Percentiles rank a stretch among this genome's conserved stretches.
Evolutionary conservation across 2,888 invertebrate species (phyloP).

Genomic region (Labia minor): DNA sequence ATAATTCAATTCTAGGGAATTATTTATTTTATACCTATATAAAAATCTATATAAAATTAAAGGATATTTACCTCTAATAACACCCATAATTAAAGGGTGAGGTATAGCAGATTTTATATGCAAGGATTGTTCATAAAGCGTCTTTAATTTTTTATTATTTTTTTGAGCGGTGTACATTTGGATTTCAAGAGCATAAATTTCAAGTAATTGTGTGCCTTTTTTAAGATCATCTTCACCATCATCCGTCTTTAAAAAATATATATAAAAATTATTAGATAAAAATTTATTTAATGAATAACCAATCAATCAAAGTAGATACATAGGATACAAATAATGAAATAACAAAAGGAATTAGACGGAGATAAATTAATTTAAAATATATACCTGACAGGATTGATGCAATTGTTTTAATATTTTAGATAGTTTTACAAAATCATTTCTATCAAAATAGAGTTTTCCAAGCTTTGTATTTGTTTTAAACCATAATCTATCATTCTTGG

Average conservation of each 20-base stretch:
- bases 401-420: constrained; percentile 94
- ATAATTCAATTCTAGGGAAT: not conserved
- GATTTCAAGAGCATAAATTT: constrained; percentile 97
- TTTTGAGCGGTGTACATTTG: constrained; percentile 99
- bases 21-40: not conserved
- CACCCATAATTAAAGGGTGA: constrained; percentile 99
- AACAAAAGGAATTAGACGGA: no score
- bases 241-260: constrained; percentile 59
- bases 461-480: constrained; percentile 99
- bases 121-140: constrained; percentile 92
- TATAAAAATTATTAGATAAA: no score
- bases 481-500: constrained; percentile 98
- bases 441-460: constrained; percentile 95
- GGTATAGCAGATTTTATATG: constrained; percentile 99
- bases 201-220: constrained; percentile 93
- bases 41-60: not conserved
- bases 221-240: constrained; percentile 96
- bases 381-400: constrained; percentile 90
- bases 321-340: not conserved
- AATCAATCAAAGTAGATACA: not conserved
- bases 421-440: constrained; percentile 85
- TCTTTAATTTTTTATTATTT: constrained; percentile 94
- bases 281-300: not conserved
- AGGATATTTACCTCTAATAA: constrained; percentile 68
- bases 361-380: no score